A percentile compares a stretch with the other conserved stretches of the same genome.
Conservation (phyloP, 2,797 vertebrate genomes). For the Cottoperca gobio region DNA sequence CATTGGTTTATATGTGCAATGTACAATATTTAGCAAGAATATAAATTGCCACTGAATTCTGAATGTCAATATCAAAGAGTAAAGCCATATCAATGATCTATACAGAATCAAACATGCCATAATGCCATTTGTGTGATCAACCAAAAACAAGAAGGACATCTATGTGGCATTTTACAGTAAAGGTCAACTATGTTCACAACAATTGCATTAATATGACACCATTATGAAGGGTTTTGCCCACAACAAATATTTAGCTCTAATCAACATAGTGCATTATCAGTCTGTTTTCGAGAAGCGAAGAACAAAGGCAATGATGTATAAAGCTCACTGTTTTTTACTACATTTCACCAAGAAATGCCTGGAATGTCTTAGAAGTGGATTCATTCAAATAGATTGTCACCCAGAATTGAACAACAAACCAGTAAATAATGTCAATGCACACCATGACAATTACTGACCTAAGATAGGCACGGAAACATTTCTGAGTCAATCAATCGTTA, state of each 20-base stretch:
- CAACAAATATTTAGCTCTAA: conserved; percentile 2
- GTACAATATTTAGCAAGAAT: conserved; percentile 8
- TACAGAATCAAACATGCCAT: neutral
- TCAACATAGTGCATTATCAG: neutral
- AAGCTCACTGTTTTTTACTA: neutral
- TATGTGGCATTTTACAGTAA: neutral
- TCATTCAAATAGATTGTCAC: neutral
- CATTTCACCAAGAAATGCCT: neutral
- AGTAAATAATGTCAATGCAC: neutral
- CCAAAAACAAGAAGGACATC: neutral
- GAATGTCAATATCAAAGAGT: neutral
- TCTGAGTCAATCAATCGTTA: too few relatives aligned
- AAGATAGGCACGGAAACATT: neutral
- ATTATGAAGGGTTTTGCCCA: neutral
- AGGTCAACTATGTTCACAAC: neutral
- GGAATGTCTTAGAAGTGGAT: neutral
- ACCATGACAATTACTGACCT: neutral
- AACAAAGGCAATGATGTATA: neutral
- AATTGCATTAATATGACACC: neutral
- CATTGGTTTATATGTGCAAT: neutral
- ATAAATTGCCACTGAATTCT: neutral
- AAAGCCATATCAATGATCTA: neutral
- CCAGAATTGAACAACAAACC: neutral
- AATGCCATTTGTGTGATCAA: conserved; percentile 6
- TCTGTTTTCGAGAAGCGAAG: neutral